These are phyloP conservation scores for Amphibalanus amphitrite DNA, from an alignment of 1,140 invertebrate genomes.

Conservation along the genomic window DNA sequence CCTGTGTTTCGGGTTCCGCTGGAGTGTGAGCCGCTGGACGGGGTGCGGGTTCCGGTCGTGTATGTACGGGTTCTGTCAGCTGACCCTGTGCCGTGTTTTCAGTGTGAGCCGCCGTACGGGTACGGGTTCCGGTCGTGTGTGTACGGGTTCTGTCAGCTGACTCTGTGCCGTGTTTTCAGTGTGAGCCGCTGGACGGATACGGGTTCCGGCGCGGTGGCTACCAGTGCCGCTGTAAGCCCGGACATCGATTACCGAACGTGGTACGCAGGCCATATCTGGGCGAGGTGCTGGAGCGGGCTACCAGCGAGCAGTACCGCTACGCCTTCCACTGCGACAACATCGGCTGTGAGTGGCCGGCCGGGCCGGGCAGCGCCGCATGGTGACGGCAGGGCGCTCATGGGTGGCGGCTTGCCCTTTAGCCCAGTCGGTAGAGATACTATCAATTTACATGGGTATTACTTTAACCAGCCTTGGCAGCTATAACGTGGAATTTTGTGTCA, in stretches of 20 bases:
- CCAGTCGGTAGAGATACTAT: too few species aligned
- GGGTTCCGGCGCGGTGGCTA: slow-evolving; percentile 90
- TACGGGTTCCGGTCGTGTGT: slow-evolving; percentile 93
- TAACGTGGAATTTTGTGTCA: too few species aligned
- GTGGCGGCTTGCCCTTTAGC: too few species aligned
- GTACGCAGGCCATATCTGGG: slow-evolving; percentile 78
- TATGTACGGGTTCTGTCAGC: too few species aligned
- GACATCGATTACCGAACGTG: slow-evolving; percentile 65
- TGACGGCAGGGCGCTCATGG: too few species aligned
- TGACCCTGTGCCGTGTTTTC: slow-evolving; percentile 4
- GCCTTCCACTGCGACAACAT: slow-evolving; percentile 82
- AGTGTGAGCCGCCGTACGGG: slow-evolving; percentile 91
- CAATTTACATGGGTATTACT: too few species aligned
- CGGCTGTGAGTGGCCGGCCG: slow-evolving; percentile 53
- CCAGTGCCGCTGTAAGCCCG: slow-evolving; percentile 81
- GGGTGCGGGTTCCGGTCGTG: too few species aligned
- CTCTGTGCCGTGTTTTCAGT: slow-evolving; percentile 43
- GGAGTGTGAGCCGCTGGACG: too few species aligned
- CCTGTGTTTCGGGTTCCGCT: too few species aligned
- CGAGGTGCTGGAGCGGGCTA: slow-evolving; percentile 81
- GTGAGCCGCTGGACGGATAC: slow-evolving; percentile 89
- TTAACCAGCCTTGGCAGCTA: too few species aligned
- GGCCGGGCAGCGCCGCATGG: too few species aligned
- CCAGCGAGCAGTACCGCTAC: slow-evolving; percentile 74
- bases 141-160: too few species aligned